phyloP scores from a whole-genome alignment of 2,888 invertebrate species.

The Cryptosula pallasiana region DNA sequence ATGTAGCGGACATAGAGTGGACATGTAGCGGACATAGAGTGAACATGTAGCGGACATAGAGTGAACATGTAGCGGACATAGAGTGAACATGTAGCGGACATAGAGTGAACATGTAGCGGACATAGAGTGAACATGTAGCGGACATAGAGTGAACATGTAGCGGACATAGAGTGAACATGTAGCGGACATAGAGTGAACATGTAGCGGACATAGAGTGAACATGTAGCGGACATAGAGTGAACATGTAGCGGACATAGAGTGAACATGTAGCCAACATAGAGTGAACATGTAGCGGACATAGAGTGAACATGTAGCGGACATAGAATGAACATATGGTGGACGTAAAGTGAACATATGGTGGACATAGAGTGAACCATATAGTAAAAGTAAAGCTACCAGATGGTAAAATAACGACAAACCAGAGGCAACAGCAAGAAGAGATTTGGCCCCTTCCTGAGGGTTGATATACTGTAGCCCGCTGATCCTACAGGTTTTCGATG shows the following conservation, averaged over 20 bases:
- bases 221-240: neutral
- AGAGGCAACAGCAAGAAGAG: conserved; percentile 67
- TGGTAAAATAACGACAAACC: conserved; percentile 35
- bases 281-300: neutral
- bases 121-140: no score
- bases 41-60: no score
- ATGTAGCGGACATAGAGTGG: no score
- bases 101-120: no score
- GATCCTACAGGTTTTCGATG: conserved; percentile 60
- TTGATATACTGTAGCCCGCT: conserved; percentile 81
- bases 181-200: neutral
- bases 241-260: neutral
- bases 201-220: neutral
- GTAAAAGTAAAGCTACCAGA: neutral
- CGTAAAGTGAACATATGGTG: neutral
- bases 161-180: no score
- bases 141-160: no score
- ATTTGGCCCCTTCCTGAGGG: conserved; percentile 67
- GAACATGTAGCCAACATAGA: neutral
- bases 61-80: no score
- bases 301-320: neutral
- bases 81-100: no score
- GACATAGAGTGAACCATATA: neutral
- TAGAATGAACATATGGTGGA: neutral
- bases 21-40: no score